A percentile compares a stretch with the other conserved stretches of the same genome.
Conservation (phyloP, 2,113 vertebrate species). For the Prinia subflava region DNA sequence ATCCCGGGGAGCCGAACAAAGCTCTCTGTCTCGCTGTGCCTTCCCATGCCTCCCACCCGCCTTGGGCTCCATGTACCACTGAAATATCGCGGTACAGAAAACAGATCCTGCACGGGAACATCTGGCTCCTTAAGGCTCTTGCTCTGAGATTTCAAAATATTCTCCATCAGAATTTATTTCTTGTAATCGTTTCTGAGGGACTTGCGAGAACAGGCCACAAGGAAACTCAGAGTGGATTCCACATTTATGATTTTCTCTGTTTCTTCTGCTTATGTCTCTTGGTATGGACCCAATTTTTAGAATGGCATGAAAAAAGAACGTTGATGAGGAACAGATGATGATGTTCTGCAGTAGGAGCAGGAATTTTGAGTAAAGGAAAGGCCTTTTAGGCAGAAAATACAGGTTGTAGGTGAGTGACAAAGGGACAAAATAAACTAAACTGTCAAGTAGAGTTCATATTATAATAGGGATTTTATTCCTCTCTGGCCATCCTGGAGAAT, state of each 20-base stretch:
- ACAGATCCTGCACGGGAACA: constrained; percentile 27
- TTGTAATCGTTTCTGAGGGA: not conserved
- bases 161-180: not conserved
- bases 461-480: not conserved
- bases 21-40: not conserved
- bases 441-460: not conserved
- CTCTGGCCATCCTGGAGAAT: not conserved
- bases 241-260: not conserved
- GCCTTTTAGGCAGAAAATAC: not conserved
- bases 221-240: not conserved
- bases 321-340: not conserved
- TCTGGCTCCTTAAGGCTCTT: constrained; percentile 1
- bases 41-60: constrained; percentile 36
- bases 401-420: not conserved
- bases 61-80: constrained; percentile 1
- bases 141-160: not conserved
- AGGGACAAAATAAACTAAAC: not conserved
- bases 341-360: not conserved
- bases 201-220: not conserved
- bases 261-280: not conserved
- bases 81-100: constrained; percentile 14
- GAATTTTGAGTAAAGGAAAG: not conserved
- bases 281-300: not conserved
- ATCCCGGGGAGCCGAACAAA: constrained; percentile 32
- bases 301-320: not conserved